A percentile compares a stretch with the other conserved stretches of the same genome.
Conservation (phyloP, 2,888 invertebrate species). For the Drosophila recens region DNA sequence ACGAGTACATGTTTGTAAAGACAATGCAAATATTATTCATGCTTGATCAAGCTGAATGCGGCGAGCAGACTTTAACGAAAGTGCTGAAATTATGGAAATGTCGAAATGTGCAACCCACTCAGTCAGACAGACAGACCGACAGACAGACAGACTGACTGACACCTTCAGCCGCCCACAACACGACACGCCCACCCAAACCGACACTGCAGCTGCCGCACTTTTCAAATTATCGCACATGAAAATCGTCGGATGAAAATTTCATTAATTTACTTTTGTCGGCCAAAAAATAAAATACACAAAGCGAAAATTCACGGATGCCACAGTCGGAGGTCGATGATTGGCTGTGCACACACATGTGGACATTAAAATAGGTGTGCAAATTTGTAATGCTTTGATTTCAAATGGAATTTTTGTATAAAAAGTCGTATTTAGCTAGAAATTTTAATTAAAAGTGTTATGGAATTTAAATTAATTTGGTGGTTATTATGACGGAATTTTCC, state of each 20-base stretch:
- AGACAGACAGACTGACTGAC: background rate
- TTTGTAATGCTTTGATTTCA: too few relatives aligned
- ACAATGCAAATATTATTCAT: constrained; percentile 23
- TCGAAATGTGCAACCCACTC: background rate
- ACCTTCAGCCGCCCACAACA: background rate
- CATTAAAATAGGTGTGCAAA: too few relatives aligned
- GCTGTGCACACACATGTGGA: background rate
- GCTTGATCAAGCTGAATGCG: constrained; percentile 46
- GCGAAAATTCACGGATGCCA: constrained; percentile 6
- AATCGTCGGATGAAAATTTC: constrained; percentile 55
- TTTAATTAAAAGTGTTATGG: too few relatives aligned
- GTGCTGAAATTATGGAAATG: constrained; percentile 27
- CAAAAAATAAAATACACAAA: constrained; percentile 34
- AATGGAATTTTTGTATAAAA: too few relatives aligned
- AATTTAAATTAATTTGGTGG: too few relatives aligned
- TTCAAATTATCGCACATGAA: constrained; percentile 45
- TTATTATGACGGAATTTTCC: too few relatives aligned
- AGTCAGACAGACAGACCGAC: too few relatives aligned
- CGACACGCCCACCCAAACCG: background rate
- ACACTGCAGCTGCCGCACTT: constrained; percentile 32
- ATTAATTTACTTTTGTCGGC: constrained; percentile 57
- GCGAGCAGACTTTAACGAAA: constrained; percentile 32
- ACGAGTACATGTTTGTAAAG: background rate
- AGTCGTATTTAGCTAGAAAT: too few relatives aligned
- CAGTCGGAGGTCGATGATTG: constrained; percentile 32